Base-by-base conservation (phyloP, 2,113 vertebrate species). In the Promerops cafer region DNA sequence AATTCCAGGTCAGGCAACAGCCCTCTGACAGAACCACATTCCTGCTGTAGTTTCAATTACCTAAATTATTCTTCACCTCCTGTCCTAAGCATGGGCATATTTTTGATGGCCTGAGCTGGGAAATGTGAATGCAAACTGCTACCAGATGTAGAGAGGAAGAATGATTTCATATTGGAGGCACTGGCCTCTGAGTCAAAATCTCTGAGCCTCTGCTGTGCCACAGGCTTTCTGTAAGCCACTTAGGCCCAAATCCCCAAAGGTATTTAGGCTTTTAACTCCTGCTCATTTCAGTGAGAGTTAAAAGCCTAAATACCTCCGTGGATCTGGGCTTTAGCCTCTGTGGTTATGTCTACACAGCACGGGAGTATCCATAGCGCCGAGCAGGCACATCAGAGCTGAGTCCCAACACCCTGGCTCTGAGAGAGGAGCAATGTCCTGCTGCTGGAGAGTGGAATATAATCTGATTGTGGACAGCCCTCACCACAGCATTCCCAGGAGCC, bases 231-330 rank as follows among this genome's bases (percentile, higher is more conserved):
- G 35, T 96, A 97, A 96, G 90, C 96, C 96, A 97, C 96, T 97
- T 97, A 97, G 91, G 89, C n/a, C 93, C 91, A 97, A 96, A 97
- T 97, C 91, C 95, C 80, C 91, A 47, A 81, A 95, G 91, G 96
- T 95, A 97, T 97, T 95, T 87, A 96, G 89, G 96, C 96, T 96
- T 97, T 97, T 97, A 96, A 95, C 96, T 97, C 96, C 87, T 89
- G 83, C 89, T 95, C 92, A n/a, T 85, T 95, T 90, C 84, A 91
- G 81, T 83, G 92, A 95, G 93, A 95, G 94, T 95, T 96, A 95
- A 94, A 95, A 94, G 94, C 95, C 75, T 96, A 83, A 97, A 95
- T 94, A 92, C 90, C 54, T 83, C 42, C 1, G 66, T 80, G 91
- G 71, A 87, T 87, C 78, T 83, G 66, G 71, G 78, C 33, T 83